phyloP scores from a whole-genome alignment of 2,888 invertebrate species.

The Thera obeliscata region DNA sequence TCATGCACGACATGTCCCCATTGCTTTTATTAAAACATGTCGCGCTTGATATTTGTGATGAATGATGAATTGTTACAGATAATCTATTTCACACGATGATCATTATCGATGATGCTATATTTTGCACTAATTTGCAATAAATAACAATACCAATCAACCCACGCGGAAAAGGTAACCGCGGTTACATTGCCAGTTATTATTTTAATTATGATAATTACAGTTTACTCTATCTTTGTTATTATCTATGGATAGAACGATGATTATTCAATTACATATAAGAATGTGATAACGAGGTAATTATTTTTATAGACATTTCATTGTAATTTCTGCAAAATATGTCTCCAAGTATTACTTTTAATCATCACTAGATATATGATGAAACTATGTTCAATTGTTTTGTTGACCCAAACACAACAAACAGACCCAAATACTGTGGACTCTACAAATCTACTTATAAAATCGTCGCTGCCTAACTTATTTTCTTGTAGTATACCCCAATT shows the following conservation, averaged over 20 bases:
- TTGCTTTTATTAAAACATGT: slow-evolving; percentile 45
- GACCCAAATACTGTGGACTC: too few relatives aligned
- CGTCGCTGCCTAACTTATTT: too few relatives aligned
- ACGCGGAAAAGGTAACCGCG: slow-evolving; percentile 55
- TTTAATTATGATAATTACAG: slow-evolving; percentile 41
- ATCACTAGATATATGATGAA: neutral
- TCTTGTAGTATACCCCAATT: too few relatives aligned
- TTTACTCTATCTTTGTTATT: slow-evolving; percentile 25
- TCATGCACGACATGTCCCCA: slow-evolving; percentile 50
- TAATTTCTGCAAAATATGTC: neutral
- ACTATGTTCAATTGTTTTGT: too few relatives aligned
- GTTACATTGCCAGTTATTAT: slow-evolving; percentile 39
- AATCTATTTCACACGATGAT: slow-evolving; percentile 23
- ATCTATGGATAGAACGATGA: slow-evolving; percentile 15
- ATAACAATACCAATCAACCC: slow-evolving; percentile 45
- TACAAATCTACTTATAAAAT: too few relatives aligned
- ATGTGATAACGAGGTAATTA: slow-evolving; percentile 35
- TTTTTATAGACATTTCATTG: slow-evolving; percentile 7
- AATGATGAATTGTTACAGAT: slow-evolving; percentile 4
- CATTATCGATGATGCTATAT: slow-evolving; percentile 46
- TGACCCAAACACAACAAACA: too few relatives aligned
- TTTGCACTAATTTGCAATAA: slow-evolving; percentile 41
- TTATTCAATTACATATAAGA: slow-evolving; percentile 26
- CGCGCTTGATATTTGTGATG: slow-evolving; percentile 35
- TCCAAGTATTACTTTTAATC: neutral